Conservation (phyloP, 2,797 vertebrate genomes). For the Benthosema pterotum region DNA sequence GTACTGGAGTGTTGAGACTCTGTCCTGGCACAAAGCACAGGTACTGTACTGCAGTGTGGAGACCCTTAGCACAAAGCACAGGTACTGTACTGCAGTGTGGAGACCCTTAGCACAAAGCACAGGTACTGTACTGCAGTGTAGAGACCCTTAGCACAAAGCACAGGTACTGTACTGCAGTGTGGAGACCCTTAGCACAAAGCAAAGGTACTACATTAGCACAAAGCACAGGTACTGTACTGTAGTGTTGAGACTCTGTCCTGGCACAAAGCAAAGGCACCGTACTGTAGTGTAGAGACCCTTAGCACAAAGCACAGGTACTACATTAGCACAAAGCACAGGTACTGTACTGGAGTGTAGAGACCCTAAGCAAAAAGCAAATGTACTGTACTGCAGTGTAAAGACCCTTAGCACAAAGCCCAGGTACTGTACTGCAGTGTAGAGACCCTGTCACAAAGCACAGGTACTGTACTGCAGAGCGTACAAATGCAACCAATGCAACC, state of each 20-base stretch:
- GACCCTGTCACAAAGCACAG: not conserved
- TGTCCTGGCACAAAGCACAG: slow-evolving; percentile 11
- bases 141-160: too few relatives aligned
- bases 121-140: too few relatives aligned
- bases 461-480: too few relatives aligned
- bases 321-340: slow-evolving; percentile 1
- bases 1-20: slow-evolving; percentile 15
- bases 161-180: too few relatives aligned
- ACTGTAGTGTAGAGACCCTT: too few relatives aligned
- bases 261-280: too few relatives aligned
- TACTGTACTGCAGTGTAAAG: too few relatives aligned
- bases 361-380: not conserved
- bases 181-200: not conserved
- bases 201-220: slow-evolving; percentile 1
- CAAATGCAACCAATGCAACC: too few relatives aligned
- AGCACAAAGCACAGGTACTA: not conserved
- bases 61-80: too few relatives aligned
- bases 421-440: slow-evolving; percentile 12
- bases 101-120: not conserved
- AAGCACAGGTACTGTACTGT: slow-evolving; percentile 6
- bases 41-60: too few relatives aligned
- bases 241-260: slow-evolving; percentile 9
- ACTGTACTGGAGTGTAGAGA: not conserved
- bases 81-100: too few relatives aligned
- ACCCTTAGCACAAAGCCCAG: slow-evolving; percentile 16